These are phyloP conservation scores for western clawed frog (Xenopus tropicalis) DNA, from an alignment of 2,113 vertebrate genomes.

Conservation along the genomic window UCB_Xtro_10.0 CM004448.2:115695001-115695500, in stretches of 20 bases:
- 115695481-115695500: constrained; percentile 77
- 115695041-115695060: too few species aligned
- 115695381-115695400: constrained; percentile 61
- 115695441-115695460: neutral
- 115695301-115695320: constrained; percentile 83
- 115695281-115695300: constrained; percentile 77
- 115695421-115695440: too few species aligned
- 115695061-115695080: too few species aligned
- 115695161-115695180: too few species aligned
- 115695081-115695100: too few species aligned
- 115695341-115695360: constrained; percentile 80
- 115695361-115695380: constrained; percentile 78
- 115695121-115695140: too few species aligned
- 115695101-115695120: too few species aligned
- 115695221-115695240: constrained; percentile 78
- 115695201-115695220: constrained; percentile 49
- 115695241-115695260: constrained; percentile 73
- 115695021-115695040: too few species aligned
- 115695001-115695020: too few species aligned
- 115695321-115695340: constrained; percentile 87
- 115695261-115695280: constrained; percentile 78
- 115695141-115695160: too few species aligned
- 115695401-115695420: too few species aligned
- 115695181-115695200: too few species aligned
- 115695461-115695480: constrained; percentile 76